Percentiles rank a stretch among this genome's conserved stretches.
Conservation (phyloP, 2,888 invertebrate species). For the Drosophila dives region DNA sequence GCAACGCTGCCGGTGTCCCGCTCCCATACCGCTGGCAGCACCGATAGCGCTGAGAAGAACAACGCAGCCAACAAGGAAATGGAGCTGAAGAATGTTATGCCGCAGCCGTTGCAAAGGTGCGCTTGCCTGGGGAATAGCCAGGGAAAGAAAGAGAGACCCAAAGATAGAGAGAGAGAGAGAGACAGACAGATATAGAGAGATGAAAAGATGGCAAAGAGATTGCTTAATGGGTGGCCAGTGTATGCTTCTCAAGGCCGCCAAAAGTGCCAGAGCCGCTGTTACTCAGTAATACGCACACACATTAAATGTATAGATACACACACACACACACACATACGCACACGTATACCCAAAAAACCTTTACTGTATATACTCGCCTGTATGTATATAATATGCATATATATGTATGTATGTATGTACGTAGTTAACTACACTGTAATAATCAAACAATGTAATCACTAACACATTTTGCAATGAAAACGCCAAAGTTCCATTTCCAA, state of each 20-base stretch:
- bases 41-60: constrained; percentile 92
- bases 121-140: constrained; percentile 40
- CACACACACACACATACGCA: constrained; percentile 21
- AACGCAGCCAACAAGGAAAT: constrained; percentile 94
- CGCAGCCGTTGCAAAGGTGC: constrained; percentile 94
- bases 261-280: constrained; percentile 42
- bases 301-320: constrained; percentile 25
- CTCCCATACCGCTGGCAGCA: constrained; percentile 89
- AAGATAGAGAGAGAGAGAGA: neutral
- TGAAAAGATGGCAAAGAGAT: neutral
- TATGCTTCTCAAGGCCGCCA: constrained; percentile 57
- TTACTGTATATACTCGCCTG: constrained; percentile 12
- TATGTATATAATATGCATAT: neutral
- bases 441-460: constrained; percentile 12
- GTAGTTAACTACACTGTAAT: constrained; percentile 8
- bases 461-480: neutral
- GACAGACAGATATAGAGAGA: neutral
- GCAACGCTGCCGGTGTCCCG: constrained; percentile 94
- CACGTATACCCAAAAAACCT: constrained; percentile 21
- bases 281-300: constrained; percentile 21
- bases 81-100: constrained; percentile 94
- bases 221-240: constrained; percentile 21
- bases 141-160: neutral
- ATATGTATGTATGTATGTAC: neutral
- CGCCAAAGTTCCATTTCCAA: neutral